These are phyloP conservation scores for Malacosoma neustria DNA, from an alignment of 2,888 invertebrate genomes.

Conservation along the genomic window DNA sequence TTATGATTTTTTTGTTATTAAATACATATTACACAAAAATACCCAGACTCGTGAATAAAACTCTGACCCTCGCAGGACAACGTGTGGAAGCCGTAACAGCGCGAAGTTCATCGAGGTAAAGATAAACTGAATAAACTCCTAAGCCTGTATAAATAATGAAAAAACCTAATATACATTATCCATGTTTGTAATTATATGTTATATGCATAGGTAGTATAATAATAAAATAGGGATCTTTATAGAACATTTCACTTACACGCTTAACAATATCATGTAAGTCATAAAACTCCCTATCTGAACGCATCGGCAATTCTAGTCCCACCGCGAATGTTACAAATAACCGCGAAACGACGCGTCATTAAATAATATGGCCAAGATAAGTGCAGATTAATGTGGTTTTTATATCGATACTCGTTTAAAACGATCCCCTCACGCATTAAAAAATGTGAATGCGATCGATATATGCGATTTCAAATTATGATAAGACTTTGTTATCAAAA, in stretches of 20 bases:
- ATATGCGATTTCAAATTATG: slow-evolving; percentile 54
- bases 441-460: slow-evolving; percentile 38
- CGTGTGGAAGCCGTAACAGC: too few species aligned
- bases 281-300: slow-evolving; percentile 51
- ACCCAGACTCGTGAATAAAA: too few species aligned
- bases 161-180: too few species aligned
- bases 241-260: slow-evolving; percentile 39
- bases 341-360: slow-evolving; percentile 66
- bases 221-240: too few species aligned
- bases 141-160: too few species aligned
- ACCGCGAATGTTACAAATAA: slow-evolving; percentile 69
- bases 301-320: slow-evolving; percentile 47
- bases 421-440: slow-evolving; percentile 54
- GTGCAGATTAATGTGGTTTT: slow-evolving; percentile 69
- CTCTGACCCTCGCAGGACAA: too few species aligned
- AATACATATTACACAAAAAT: too few species aligned
- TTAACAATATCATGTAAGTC: slow-evolving; percentile 28
- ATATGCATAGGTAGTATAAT: too few species aligned
- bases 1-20: too few species aligned
- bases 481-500: slow-evolving; percentile 36
- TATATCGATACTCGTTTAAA: slow-evolving; percentile 52
- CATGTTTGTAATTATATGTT: too few species aligned
- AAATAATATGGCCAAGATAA: slow-evolving; percentile 70
- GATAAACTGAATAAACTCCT: too few species aligned
- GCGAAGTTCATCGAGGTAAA: too few species aligned